phyloP scores from a whole-genome alignment of 2,888 invertebrate genomes.

The Agrochola lychnidis region DNA sequence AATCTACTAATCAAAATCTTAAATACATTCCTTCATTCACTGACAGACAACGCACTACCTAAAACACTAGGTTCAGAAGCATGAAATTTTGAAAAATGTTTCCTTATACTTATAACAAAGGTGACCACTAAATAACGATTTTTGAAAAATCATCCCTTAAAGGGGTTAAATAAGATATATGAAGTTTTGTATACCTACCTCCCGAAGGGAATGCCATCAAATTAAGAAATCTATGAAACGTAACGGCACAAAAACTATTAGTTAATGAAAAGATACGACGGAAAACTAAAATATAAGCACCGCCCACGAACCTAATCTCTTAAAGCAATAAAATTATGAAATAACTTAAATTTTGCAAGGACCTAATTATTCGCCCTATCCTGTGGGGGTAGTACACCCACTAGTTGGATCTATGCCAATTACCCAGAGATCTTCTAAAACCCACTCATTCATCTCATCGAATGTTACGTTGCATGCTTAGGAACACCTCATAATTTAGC shows the following conservation, averaged over 20 bases:
- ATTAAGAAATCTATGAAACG: neutral
- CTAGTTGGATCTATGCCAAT: constrained; percentile 76
- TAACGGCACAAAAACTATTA: neutral
- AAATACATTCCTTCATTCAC: too few relatives aligned
- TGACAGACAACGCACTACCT: too few relatives aligned
- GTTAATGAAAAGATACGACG: neutral
- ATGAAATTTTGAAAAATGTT: too few relatives aligned
- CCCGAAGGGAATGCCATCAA: too few relatives aligned
- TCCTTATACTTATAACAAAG: too few relatives aligned
- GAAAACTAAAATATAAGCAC: neutral
- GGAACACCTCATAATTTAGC: constrained; percentile 1
- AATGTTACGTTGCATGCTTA: constrained; percentile 36
- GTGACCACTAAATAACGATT: too few relatives aligned
- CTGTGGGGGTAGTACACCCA: constrained; percentile 60
- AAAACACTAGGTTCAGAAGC: too few relatives aligned
- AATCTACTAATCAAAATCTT: too few relatives aligned
- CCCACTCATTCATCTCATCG: constrained; percentile 39
- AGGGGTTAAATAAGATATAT: too few relatives aligned
- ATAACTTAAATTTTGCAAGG: constrained; percentile 27
- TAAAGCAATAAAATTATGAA: constrained; percentile 20
- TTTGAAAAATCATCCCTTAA: too few relatives aligned
- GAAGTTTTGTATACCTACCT: too few relatives aligned
- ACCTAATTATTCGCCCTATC: constrained; percentile 31
- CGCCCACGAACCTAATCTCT: constrained; percentile 7
- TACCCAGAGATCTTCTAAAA: constrained; percentile 55